phyloP scores from a whole-genome alignment of 37 sponge, comb jelly and placozoan species.

The Geodia barretti region DNA sequence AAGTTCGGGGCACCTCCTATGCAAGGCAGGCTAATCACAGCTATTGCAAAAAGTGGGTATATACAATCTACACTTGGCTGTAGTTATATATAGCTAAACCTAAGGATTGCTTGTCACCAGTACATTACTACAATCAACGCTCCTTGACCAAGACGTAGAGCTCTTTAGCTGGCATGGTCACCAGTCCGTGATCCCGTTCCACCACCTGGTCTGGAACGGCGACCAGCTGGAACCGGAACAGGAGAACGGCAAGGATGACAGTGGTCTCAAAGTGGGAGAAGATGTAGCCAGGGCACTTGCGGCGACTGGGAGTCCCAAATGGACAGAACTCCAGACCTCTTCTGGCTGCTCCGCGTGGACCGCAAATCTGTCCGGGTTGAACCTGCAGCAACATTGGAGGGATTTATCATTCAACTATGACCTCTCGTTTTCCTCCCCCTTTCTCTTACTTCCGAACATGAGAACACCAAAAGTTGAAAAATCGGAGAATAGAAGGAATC shows the following conservation, averaged over 20 bases:
- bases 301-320: slow-evolving; percentile 81
- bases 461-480: no score
- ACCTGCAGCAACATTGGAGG: slow-evolving; percentile 52
- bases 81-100: no score
- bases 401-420: no score
- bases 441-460: no score
- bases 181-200: slow-evolving; percentile 60
- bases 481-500: no score
- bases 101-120: no score
- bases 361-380: slow-evolving; percentile 76
- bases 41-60: no score
- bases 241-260: slow-evolving; percentile 50
- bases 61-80: no score
- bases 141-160: background rate
- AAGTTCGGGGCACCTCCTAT: no score
- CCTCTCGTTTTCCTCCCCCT: no score
- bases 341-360: slow-evolving; percentile 5
- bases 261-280: slow-evolving; percentile 85
- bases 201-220: slow-evolving; percentile 33
- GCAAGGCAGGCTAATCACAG: no score
- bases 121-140: background rate
- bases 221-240: slow-evolving; percentile 41
- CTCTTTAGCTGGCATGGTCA: slow-evolving; percentile 65
- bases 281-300: slow-evolving; percentile 90
- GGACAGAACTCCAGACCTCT: slow-evolving; percentile 67